These are phyloP conservation scores for Peromyscus polionotus DNA, from an alignment of 2,113 vertebrate species.

Conservation along the genomic window DNA sequence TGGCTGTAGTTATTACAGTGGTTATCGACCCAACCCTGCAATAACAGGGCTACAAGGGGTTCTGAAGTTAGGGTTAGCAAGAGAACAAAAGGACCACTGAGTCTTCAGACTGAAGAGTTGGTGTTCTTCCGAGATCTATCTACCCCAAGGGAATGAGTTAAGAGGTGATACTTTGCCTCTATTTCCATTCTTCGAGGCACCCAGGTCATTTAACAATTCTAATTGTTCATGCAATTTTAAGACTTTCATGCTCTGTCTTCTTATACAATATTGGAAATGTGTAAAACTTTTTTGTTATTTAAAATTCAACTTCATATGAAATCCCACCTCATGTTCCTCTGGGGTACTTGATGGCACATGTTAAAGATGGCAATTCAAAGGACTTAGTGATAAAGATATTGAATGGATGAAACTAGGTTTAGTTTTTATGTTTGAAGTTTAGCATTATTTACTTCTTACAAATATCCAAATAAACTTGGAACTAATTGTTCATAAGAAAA, in stretches of 20 bases:
- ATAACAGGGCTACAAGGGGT: neutral
- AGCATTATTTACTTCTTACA: neutral
- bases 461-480: neutral
- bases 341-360: neutral
- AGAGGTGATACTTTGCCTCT: neutral
- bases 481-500: neutral
- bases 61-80: neutral
- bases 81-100: neutral
- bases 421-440: neutral
- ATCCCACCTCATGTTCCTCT: neutral
- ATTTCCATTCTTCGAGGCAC: neutral
- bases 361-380: neutral
- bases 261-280: neutral
- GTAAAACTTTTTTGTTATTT: neutral
- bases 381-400: neutral
- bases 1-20: neutral
- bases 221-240: neutral
- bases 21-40: neutral
- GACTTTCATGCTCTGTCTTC: neutral
- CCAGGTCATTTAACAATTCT: neutral
- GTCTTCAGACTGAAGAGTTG: neutral
- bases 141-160: neutral
- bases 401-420: neutral
- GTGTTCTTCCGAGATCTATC: neutral
- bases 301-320: conserved; percentile 17